Conservation (phyloP, 2,888 invertebrate species). For the Willowsia nigromaculata region DNA sequence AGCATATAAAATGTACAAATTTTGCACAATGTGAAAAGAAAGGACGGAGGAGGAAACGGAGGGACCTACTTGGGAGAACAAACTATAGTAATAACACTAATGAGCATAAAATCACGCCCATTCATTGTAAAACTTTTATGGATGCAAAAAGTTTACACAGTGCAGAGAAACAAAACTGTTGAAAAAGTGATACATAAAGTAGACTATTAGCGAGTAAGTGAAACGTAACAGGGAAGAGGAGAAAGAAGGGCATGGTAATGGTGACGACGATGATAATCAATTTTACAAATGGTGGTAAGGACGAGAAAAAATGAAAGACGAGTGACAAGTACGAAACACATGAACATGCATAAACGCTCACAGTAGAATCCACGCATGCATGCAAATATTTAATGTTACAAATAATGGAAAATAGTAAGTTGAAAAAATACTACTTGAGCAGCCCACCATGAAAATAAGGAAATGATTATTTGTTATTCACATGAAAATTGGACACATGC, state of each 20-base stretch:
- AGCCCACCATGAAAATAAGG: conserved; percentile 28
- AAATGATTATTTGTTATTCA: conserved; percentile 36
- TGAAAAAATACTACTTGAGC: neutral
- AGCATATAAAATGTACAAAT: neutral
- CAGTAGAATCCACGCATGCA: too few species aligned
- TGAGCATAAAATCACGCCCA: conserved; percentile 35
- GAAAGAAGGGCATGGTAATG: neutral
- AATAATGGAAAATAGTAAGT: neutral
- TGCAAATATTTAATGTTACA: neutral
- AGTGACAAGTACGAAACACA: neutral
- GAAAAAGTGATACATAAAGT: conserved; percentile 3
- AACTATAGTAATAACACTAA: conserved; percentile 10
- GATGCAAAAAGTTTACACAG: conserved; percentile 6
- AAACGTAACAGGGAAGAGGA: neutral
- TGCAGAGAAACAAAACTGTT: neutral
- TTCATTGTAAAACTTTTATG: conserved; percentile 32
- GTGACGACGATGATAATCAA: neutral
- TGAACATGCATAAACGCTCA: neutral
- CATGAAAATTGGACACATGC: conserved; percentile 43
- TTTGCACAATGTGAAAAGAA: neutral
- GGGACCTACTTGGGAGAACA: conserved; percentile 20
- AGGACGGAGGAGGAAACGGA: neutral
- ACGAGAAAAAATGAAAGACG: neutral
- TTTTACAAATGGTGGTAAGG: neutral
- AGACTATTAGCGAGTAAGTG: neutral